Conservation (phyloP, 23 tunicate genomes). For the Ciona savignyi region DNA sequence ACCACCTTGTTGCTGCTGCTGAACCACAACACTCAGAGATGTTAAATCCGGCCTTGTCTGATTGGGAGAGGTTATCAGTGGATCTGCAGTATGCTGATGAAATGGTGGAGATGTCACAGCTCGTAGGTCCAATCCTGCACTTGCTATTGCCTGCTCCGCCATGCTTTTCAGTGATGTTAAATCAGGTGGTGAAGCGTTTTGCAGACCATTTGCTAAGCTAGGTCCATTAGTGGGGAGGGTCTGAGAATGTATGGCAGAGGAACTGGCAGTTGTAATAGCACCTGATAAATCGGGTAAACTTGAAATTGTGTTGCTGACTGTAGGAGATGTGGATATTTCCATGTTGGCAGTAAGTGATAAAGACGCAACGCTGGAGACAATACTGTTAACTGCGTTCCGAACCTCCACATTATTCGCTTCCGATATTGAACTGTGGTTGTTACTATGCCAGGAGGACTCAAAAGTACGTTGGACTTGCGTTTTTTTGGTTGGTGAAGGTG, state of each 20-base stretch:
- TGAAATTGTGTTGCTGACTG: not conserved
- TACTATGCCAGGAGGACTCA: constrained; percentile 45
- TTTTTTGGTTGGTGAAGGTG: constrained; percentile 20
- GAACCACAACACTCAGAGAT: constrained; percentile 15
- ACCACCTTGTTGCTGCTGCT: constrained; percentile 16
- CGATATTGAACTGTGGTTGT: constrained; percentile 21
- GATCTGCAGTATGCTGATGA: constrained; percentile 13
- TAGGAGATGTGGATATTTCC: constrained; percentile 1
- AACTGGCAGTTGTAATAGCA: constrained; percentile 4
- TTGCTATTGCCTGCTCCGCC: constrained; percentile 53
- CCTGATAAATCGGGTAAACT: not conserved
- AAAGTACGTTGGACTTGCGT: not conserved
- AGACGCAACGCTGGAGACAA: constrained; percentile 70
- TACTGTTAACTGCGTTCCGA: constrained; percentile 57
- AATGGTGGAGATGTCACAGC: constrained; percentile 12
- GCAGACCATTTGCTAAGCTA: not conserved
- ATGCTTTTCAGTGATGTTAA: constrained; percentile 49
- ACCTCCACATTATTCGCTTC: constrained; percentile 39
- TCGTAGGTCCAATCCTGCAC: constrained; percentile 21
- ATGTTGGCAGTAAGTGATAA: constrained; percentile 18
- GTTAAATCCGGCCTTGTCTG: constrained; percentile 28
- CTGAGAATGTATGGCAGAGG: not conserved
- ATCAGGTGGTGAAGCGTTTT: constrained; percentile 3
- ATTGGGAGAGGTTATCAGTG: constrained; percentile 16
- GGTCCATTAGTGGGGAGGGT: constrained; percentile 1